Evolutionary conservation across 2,797 vertebrate genomes (phyloP).

Genomic region (Menidia menidia): DNA sequence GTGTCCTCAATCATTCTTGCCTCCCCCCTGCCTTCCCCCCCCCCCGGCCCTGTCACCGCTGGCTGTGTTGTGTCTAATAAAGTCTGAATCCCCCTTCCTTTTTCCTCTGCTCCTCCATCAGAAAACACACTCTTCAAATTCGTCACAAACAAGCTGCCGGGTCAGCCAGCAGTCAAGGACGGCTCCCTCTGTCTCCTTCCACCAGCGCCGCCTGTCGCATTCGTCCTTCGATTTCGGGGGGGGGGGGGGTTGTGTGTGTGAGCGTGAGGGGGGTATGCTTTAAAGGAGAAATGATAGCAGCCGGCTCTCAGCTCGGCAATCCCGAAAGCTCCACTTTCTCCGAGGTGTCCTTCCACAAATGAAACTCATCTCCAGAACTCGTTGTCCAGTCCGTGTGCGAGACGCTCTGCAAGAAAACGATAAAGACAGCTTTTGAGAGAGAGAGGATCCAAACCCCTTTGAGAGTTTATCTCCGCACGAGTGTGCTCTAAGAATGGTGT

Average conservation of each 20-base stretch:
- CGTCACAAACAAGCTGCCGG: conserved; percentile 69
- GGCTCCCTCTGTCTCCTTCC: conserved; percentile 63
- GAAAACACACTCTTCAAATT: conserved; percentile 48
- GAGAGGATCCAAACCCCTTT: conserved; percentile 50
- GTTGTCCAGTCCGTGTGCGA: conserved; percentile 36
- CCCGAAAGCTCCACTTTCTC: conserved; percentile 63
- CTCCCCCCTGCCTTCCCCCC: conserved; percentile 17
- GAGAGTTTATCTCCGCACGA: conserved; percentile 11
- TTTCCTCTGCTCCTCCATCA: conserved; percentile 27
- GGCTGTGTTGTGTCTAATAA: conserved; percentile 43
- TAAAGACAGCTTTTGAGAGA: conserved; percentile 60
- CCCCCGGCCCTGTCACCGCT: conserved; percentile 28
- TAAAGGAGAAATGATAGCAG: conserved; percentile 61
- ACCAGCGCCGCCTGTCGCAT: conserved; percentile 52
- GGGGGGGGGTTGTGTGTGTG: conserved; percentile 15
- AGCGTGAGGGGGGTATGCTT: conserved; percentile 27
- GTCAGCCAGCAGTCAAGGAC: conserved; percentile 75
- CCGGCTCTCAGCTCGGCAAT: conserved; percentile 58
- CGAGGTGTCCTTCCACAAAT: conserved; percentile 56
- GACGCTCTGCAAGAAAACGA: conserved; percentile 46
- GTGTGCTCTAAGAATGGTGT: conserved; percentile 1
- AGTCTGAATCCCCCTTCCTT: conserved; percentile 34
- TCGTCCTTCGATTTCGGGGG: conserved; percentile 56
- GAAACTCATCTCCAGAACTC: conserved; percentile 61
- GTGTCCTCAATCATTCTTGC: conserved; percentile 58